These are phyloP conservation scores for Nerophis lumbriciformis DNA, from an alignment of 2,113 vertebrate genomes.

Conservation along the genomic window DNA sequence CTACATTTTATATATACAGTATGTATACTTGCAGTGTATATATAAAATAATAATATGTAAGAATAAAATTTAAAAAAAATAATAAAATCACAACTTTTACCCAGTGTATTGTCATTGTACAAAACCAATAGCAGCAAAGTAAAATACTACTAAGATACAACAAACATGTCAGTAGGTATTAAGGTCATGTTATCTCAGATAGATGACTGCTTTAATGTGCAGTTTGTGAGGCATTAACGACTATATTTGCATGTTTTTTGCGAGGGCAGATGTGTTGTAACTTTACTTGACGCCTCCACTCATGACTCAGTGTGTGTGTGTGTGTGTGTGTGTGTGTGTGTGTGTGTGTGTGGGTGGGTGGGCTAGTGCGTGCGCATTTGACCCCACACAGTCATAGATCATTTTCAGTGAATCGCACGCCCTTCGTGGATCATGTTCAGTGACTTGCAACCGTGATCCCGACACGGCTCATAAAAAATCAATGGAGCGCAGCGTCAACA, in stretches of 20 bases:
- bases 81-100: no score
- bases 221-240: conserved; percentile 9
- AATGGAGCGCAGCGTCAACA: conserved; percentile 70
- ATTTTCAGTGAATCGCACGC: conserved; percentile 32
- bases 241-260: conserved; percentile 11
- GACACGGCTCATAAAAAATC: conserved; percentile 60
- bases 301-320: conserved; percentile 1
- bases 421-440: conserved; percentile 52
- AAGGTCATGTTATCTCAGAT: conserved; percentile 20
- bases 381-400: conserved; percentile 29
- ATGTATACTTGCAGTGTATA: no score
- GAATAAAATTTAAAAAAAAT: no score
- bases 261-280: conserved; percentile 23
- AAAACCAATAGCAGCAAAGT: no score
- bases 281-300: conserved; percentile 10
- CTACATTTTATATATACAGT: no score
- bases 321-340: not conserved
- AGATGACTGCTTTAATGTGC: conserved; percentile 24
- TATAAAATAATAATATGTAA: no score
- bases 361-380: conserved; percentile 16
- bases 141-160: no score
- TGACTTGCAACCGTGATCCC: conserved; percentile 34
- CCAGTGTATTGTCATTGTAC: no score
- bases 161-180: not conserved
- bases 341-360: conserved; percentile 7